phyloP scores from a whole-genome alignment of 2,797 vertebrate species.

The Eidolon dupreanum region DNA sequence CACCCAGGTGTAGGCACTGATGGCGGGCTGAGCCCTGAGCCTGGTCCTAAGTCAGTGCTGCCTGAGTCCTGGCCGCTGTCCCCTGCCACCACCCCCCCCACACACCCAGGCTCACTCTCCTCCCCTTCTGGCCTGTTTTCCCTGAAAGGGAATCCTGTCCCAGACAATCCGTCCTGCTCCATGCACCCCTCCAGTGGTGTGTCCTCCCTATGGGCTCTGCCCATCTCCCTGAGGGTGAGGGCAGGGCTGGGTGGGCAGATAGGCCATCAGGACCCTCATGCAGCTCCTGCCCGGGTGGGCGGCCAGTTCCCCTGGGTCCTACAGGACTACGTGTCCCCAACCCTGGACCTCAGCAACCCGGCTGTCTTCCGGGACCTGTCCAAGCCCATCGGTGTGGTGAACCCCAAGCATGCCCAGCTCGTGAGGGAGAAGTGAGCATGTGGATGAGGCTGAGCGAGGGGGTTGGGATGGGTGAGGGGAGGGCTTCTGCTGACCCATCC shows the following conservation, averaged over 20 bases:
- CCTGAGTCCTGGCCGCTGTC: background rate
- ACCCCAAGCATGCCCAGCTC: constrained; percentile 93
- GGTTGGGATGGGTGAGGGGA: background rate
- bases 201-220: background rate
- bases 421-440: constrained; percentile 95
- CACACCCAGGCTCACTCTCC: background rate
- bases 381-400: constrained; percentile 97
- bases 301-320: constrained; percentile 97
- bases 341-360: constrained; percentile 92
- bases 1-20: background rate
- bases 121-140: background rate
- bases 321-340: constrained; percentile 93
- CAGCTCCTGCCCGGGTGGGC: constrained; percentile 29
- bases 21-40: background rate
- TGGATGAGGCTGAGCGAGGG: background rate
- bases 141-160: background rate
- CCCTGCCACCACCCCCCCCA: too few species aligned
- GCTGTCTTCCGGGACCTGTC: constrained; percentile 95
- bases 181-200: background rate
- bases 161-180: background rate
- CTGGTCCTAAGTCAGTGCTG: background rate
- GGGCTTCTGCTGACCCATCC: background rate
- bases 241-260: background rate
- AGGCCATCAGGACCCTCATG: background rate
- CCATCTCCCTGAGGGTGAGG: background rate